phyloP scores from a whole-genome alignment of 2,888 invertebrate genomes.

The Altica lythri region DNA sequence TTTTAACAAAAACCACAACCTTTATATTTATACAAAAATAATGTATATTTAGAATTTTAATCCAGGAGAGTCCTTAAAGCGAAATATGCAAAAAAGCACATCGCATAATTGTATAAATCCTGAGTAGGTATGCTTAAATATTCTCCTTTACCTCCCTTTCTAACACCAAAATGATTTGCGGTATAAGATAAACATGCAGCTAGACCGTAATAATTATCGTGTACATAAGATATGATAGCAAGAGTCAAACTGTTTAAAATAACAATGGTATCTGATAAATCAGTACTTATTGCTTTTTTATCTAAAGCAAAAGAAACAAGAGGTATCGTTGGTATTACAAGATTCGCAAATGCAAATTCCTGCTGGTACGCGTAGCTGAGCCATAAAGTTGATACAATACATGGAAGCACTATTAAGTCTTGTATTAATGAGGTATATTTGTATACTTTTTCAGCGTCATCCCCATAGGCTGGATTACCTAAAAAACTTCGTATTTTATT shows the following conservation, averaged over 20 bases:
- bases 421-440: conserved; percentile 45
- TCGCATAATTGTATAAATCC: conserved; percentile 54
- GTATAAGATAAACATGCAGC: conserved; percentile 47
- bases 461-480: conserved; percentile 53
- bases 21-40: no score
- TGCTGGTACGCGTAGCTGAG: conserved; percentile 38
- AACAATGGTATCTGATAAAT: conserved; percentile 39
- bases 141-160: conserved; percentile 41
- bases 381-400: conserved; percentile 43
- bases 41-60: no score
- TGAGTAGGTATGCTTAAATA: conserved; percentile 49
- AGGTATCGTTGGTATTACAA: conserved; percentile 42
- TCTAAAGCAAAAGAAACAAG: conserved; percentile 41
- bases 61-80: conserved; percentile 44
- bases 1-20: no score
- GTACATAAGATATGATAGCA: conserved; percentile 43
- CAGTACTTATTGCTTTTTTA: conserved; percentile 36
- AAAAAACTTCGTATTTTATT: conserved; percentile 9
- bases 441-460: conserved; percentile 43
- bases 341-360: conserved; percentile 38
- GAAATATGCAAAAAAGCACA: conserved; percentile 54
- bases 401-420: conserved; percentile 45
- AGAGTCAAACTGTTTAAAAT: conserved; percentile 43
- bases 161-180: conserved; percentile 50
- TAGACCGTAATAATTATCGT: conserved; percentile 50